These are phyloP conservation scores for Malurus cyaneus DNA, from an alignment of 2,113 vertebrate species.

Conservation along the genomic window DNA sequence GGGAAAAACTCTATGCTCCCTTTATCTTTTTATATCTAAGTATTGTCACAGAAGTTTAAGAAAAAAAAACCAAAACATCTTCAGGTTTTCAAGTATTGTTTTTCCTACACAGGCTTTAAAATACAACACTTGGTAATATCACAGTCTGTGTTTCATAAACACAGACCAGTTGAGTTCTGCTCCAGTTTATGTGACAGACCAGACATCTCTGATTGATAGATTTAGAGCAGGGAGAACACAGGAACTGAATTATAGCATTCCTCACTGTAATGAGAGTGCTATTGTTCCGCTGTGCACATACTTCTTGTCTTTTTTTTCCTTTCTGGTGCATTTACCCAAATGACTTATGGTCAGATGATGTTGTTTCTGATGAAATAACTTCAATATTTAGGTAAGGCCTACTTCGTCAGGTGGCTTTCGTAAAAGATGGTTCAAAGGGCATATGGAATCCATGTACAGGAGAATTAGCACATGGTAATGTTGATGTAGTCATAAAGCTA, in stretches of 20 bases:
- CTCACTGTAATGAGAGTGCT: background rate
- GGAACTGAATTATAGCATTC: background rate
- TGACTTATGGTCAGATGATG: background rate
- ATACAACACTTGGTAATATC: background rate
- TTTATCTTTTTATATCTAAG: background rate
- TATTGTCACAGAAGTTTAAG: background rate
- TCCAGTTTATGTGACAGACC: background rate
- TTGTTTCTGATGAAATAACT: background rate
- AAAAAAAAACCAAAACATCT: background rate
- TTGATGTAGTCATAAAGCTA: background rate
- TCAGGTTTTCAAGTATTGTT: background rate
- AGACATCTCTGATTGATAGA: conserved; percentile 18
- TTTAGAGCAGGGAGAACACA: background rate
- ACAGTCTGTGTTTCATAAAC: background rate
- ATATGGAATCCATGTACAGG: background rate
- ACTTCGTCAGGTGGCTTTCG: background rate
- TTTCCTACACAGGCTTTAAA: background rate
- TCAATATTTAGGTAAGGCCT: background rate
- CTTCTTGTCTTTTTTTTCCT: background rate
- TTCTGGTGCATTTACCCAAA: background rate
- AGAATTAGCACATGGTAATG: background rate
- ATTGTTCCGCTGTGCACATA: background rate
- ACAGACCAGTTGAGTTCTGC: background rate
- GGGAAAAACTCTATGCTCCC: background rate
- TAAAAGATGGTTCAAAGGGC: background rate